Conservation (phyloP, 2,888 invertebrate genomes). For the Apantesis nais region DNA sequence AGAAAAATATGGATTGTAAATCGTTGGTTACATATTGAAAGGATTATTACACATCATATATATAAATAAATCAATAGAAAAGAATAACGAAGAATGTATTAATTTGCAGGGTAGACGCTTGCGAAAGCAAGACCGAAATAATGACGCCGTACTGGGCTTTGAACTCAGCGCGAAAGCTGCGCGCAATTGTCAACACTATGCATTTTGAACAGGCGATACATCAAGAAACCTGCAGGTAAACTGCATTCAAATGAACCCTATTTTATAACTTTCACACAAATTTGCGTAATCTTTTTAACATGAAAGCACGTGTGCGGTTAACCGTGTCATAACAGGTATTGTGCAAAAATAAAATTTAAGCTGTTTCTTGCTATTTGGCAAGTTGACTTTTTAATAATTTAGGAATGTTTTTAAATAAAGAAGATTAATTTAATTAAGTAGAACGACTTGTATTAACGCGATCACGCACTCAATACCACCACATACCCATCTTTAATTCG, state of each 20-base stretch:
- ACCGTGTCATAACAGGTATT: constrained; percentile 8
- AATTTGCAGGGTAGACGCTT: constrained; percentile 91
- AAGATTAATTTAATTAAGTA: no score
- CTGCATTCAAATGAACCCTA: constrained; percentile 29
- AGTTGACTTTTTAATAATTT: no score
- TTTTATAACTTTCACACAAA: constrained; percentile 2
- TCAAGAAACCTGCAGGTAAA: constrained; percentile 96
- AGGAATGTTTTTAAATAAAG: no score
- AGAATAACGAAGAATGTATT: background rate
- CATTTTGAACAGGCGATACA: constrained; percentile 98
- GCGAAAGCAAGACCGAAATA: constrained; percentile 96
- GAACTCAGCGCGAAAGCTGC: constrained; percentile 95
- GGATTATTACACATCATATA: background rate
- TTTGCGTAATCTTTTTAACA: constrained; percentile 2
- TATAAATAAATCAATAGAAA: background rate
- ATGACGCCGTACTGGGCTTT: constrained; percentile 98
- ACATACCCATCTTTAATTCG: no score
- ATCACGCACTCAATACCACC: no score
- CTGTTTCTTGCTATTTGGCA: background rate
- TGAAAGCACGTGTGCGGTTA: background rate
- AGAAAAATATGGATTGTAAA: background rate
- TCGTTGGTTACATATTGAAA: background rate
- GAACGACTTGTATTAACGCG: no score
- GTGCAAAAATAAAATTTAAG: constrained; percentile 4
- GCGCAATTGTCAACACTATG: constrained; percentile 97